Evolutionary conservation across 1,140 invertebrate genomes (phyloP).

Genomic region (Drosophila auraria): DNA sequence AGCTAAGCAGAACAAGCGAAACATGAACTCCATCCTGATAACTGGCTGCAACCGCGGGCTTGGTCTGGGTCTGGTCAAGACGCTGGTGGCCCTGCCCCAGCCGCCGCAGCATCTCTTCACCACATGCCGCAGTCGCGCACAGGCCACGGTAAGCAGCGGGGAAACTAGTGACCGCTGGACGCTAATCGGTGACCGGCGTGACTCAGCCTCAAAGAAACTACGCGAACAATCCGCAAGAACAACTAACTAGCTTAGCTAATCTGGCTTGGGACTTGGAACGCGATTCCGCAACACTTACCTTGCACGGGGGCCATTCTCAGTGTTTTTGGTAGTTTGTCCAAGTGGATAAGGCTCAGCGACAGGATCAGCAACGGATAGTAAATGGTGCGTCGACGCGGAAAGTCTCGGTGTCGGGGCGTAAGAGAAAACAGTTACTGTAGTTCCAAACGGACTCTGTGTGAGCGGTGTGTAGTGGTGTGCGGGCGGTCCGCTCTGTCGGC

Average conservation of each 20-base stretch:
- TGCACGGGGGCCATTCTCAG: constrained; percentile 79
- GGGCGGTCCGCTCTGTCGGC: constrained; percentile 24
- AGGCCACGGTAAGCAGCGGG: constrained; percentile 87
- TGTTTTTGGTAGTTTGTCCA: constrained; percentile 63
- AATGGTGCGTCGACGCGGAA: constrained; percentile 33
- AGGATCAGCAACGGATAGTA: constrained; percentile 55
- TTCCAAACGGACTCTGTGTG: constrained; percentile 23
- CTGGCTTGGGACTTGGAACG: constrained; percentile 1
- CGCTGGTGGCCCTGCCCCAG: constrained; percentile 85
- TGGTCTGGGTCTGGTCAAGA: constrained; percentile 93
- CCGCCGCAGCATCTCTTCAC: constrained; percentile 89
- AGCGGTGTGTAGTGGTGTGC: constrained; percentile 12
- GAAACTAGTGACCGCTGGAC: constrained; percentile 15
- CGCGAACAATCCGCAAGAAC: constrained; percentile 57
- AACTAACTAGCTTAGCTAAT: constrained; percentile 13
- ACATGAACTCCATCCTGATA: constrained; percentile 91
- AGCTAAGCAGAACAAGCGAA: background rate
- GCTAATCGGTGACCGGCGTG: constrained; percentile 38
- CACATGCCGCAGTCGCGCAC: constrained; percentile 89
- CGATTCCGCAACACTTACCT: constrained; percentile 50
- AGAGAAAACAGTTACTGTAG: constrained; percentile 21
- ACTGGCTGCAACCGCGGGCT: constrained; percentile 95
- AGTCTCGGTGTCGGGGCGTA: constrained; percentile 6
- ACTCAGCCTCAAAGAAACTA: constrained; percentile 53
- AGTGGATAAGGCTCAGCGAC: constrained; percentile 54